Evolutionary conservation across 1,140 invertebrate species (phyloP).

Genomic region (Akabosia matsudoensis): DNA sequence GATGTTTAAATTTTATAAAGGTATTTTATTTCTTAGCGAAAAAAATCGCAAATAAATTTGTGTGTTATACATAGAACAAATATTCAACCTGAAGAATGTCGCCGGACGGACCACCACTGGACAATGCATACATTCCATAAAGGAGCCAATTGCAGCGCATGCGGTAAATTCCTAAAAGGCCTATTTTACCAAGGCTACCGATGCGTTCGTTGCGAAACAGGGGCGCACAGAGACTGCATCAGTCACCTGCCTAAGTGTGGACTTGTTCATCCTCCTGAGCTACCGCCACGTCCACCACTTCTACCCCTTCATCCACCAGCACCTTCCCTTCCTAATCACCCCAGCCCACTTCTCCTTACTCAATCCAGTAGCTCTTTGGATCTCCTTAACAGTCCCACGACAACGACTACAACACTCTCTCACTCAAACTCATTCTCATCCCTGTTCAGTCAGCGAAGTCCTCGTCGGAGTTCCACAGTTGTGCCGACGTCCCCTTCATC

Average conservation of each 20-base stretch:
- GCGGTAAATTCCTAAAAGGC: slow-evolving; percentile 84
- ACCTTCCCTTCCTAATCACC: too few species aligned
- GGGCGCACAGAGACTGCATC: slow-evolving; percentile 41
- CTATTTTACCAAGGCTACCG: slow-evolving; percentile 65
- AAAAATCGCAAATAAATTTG: slow-evolving; percentile 31
- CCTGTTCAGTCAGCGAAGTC: neutral
- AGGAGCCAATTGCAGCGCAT: slow-evolving; percentile 74
- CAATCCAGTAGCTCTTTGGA: too few species aligned
- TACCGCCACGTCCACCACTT: slow-evolving; percentile 45
- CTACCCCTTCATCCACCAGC: slow-evolving; percentile 28
- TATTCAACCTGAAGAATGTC: slow-evolving; percentile 72
- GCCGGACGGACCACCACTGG: slow-evolving; percentile 72
- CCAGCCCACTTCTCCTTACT: too few species aligned
- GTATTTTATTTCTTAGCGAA: slow-evolving; percentile 10
- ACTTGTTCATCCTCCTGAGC: slow-evolving; percentile 44
- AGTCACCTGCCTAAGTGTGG: slow-evolving; percentile 37
- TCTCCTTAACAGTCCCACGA: neutral
- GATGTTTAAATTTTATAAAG: neutral
- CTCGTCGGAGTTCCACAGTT: too few species aligned
- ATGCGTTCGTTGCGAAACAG: slow-evolving; percentile 56
- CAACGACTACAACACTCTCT: neutral
- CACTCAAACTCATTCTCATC: neutral
- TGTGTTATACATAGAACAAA: slow-evolving; percentile 66
- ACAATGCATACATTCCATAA: slow-evolving; percentile 80
- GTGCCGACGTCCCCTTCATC: slow-evolving; percentile 30